Percentiles rank a stretch among this genome's conserved stretches.
Evolutionary conservation across 2,888 invertebrate species (phyloP).

Genomic region (Ecdyonurus torrentis): DNA sequence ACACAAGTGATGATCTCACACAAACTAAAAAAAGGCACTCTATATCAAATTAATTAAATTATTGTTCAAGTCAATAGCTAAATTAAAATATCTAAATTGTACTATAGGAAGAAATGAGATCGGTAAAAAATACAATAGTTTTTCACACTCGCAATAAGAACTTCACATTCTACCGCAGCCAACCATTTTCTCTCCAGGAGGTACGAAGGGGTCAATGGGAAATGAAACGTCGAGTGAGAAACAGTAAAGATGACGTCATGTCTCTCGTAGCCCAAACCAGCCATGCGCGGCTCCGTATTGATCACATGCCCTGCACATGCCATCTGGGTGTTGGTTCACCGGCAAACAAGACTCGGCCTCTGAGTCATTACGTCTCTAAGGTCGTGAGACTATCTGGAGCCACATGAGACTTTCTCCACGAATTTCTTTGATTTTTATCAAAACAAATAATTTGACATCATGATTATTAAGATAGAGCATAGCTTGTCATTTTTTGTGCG

Average conservation of each 20-base stretch:
- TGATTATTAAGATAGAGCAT: too few species aligned
- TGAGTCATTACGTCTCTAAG: not conserved
- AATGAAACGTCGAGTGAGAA: not conserved
- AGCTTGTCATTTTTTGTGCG: too few species aligned
- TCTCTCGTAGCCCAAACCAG: conserved; percentile 9
- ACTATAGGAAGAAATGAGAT: conserved; percentile 7
- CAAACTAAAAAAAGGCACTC: conserved; percentile 5
- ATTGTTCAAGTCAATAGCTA: not conserved
- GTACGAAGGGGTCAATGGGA: conserved; percentile 11
- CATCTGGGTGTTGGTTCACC: not conserved
- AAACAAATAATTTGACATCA: too few species aligned
- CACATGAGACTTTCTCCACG: not conserved
- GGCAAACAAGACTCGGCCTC: not conserved
- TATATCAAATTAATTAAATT: conserved; percentile 2
- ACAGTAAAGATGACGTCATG: conserved; percentile 12
- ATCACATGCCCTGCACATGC: conserved; percentile 10
- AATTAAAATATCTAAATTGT: conserved; percentile 5
- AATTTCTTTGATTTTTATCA: not conserved
- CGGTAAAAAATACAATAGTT: conserved; percentile 7
- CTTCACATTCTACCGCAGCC: conserved; percentile 15
- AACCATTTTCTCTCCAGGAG: conserved; percentile 12
- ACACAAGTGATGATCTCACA: not conserved
- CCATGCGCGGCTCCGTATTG: conserved; percentile 15
- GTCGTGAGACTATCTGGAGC: not conserved
- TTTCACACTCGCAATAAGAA: conserved; percentile 12